Conservation (phyloP, 2,113 vertebrate genomes). For the Hippocampus comes region DNA sequence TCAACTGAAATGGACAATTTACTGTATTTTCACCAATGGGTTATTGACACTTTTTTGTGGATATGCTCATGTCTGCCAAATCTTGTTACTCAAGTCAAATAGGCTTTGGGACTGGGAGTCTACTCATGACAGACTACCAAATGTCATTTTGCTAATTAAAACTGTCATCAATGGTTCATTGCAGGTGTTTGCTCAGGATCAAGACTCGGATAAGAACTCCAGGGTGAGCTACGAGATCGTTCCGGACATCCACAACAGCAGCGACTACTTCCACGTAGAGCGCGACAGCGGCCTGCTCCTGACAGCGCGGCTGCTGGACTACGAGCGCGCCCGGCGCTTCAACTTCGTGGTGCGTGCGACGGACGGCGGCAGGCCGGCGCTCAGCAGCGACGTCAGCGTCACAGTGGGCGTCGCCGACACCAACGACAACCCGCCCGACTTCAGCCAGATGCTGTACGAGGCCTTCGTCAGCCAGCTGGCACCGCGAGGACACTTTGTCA, state of each 20-base stretch:
- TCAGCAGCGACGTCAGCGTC: constrained; percentile 85
- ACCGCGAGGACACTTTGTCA: constrained; percentile 91
- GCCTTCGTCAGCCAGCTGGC: constrained; percentile 91
- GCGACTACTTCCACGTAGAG: constrained; percentile 90
- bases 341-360: constrained; percentile 84
- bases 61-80: no score
- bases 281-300: constrained; percentile 83
- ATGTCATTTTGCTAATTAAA: not conserved
- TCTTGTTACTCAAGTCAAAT: no score
- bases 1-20: no score
- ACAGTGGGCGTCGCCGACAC: constrained; percentile 84
- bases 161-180: not conserved
- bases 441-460: constrained; percentile 88
- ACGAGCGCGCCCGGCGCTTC: constrained; percentile 81
- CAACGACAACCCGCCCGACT: constrained; percentile 92
- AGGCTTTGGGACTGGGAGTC: no score
- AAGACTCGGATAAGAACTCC: constrained; percentile 85
- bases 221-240: constrained; percentile 87
- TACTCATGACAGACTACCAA: not conserved
- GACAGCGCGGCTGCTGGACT: constrained; percentile 85
- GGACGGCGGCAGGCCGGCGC: constrained; percentile 84
- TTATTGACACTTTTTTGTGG: no score
- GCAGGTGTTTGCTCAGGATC: constrained; percentile 82
- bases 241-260: constrained; percentile 88
- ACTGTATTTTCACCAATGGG: no score